Base-by-base conservation (phyloP, 2,888 invertebrate species). In the Scaptomyza reducta region DNA sequence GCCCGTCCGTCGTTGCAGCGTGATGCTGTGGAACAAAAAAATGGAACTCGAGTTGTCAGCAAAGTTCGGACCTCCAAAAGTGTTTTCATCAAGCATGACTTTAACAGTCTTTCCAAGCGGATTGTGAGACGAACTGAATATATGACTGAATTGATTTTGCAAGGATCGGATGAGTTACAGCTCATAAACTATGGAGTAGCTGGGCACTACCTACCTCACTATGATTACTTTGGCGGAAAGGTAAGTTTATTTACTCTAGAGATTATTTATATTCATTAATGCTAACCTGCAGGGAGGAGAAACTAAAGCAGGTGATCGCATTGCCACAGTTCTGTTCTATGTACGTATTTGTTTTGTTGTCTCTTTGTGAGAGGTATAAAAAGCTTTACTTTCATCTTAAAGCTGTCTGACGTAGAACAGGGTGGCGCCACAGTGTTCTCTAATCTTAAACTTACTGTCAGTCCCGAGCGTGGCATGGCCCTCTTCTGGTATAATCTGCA, bases 401-500 rank as follows among this genome's bases (percentile, higher is more conserved):
- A 98, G 98, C 96, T 99, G 96, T 96, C 96, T 63, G 97, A 98
- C 89, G 99, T 99, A 7, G 95, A 96, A 31, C 97, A 97, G 90
- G 99, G 99, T 1, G 99, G 99, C 13, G 98, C 97, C 6, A 99
- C 99, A 0, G 99, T 98, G 6, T 99, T 99, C 92, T 97, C 98
- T 0, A 94, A 95, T 73, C 93, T 98, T 11, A 95, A 95, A 5
- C 93, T 96, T 33, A 94, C 96, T 14, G 92, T 99, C 55, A 96
- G 95, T 94, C 99, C 99, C 0, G 94, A 94, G 80, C 97, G 97
- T 90, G 94, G 94, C 38, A 89, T 93, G 14, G 94, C 85, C 3
- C 38, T 89, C 1, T 61, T 89, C 27, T 90, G 90, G 90, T 84
- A 89, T 46, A 90, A 90, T 66, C 67, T 90, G 7, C 68, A 80